Conservation (phyloP, 2,113 vertebrate species). For the Saguinus midas region DNA sequence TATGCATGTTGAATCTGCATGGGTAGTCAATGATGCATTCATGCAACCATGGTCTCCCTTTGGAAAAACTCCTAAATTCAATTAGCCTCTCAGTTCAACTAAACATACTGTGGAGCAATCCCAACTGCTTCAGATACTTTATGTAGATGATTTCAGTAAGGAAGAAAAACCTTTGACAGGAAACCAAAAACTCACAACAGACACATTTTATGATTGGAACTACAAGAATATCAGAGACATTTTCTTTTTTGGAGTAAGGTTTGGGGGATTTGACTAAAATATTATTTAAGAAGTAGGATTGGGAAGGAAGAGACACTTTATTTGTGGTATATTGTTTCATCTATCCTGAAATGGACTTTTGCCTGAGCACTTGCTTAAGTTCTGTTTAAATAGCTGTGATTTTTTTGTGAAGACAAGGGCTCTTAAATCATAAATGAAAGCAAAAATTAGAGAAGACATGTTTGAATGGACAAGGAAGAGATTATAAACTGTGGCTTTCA, state of each 20-base stretch:
- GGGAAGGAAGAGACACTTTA: conserved; percentile 30
- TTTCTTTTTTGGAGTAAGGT: conserved; percentile 5
- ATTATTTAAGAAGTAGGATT: conserved; percentile 29
- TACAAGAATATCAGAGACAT: conserved; percentile 48
- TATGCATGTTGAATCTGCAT: not conserved
- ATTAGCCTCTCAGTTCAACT: conserved; percentile 45
- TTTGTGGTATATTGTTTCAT: conserved; percentile 25
- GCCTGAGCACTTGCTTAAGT: not conserved
- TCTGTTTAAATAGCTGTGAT: conserved; percentile 50
- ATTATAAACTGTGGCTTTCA: conserved; percentile 12
- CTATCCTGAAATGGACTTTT: conserved; percentile 40
- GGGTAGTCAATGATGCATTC: not conserved
- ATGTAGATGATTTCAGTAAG: conserved; percentile 37
- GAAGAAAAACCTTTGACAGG: conserved; percentile 20
- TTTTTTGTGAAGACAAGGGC: not conserved
- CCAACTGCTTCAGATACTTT: conserved; percentile 22
- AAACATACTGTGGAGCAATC: conserved; percentile 44
- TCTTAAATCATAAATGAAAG: conserved; percentile 40
- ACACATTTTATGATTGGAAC: conserved; percentile 10
- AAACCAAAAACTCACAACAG: conserved; percentile 39
- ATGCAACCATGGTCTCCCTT: not conserved
- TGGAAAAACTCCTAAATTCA: conserved; percentile 51
- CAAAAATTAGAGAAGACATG: not conserved
- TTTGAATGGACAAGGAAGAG: not conserved
- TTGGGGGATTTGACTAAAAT: conserved; percentile 32